These are phyloP conservation scores for Athene noctua DNA, from an alignment of 2,113 vertebrate genomes.

Conservation along the genomic window DNA sequence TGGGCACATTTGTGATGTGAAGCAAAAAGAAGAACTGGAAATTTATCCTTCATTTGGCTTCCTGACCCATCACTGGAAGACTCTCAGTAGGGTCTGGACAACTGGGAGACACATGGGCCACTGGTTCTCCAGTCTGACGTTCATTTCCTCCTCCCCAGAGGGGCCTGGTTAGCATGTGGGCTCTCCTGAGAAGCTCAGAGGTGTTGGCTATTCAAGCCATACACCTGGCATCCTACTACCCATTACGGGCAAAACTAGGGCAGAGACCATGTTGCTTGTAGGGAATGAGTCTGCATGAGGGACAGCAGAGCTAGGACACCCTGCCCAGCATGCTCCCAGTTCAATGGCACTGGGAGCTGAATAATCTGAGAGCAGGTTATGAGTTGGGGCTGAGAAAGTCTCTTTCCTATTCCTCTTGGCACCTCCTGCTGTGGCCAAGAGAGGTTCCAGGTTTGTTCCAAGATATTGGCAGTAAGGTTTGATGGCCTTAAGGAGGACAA, in stretches of 20 bases:
- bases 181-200: not conserved
- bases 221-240: not conserved
- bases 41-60: not conserved
- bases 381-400: not conserved
- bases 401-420: not conserved
- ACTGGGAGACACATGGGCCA: not conserved
- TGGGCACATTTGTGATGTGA: not conserved
- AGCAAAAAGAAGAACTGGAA: not conserved
- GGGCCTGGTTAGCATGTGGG: not conserved
- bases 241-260: not conserved
- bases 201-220: not conserved
- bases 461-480: not conserved
- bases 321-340: not conserved
- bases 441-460: not conserved
- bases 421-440: not conserved
- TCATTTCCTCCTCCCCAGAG: not conserved
- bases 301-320: not conserved
- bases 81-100: not conserved
- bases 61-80: not conserved
- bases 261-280: not conserved
- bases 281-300: not conserved
- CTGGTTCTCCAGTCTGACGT: accelerated
- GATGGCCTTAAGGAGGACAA: not conserved
- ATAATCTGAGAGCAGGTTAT: not conserved
- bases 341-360: not conserved